Evolutionary conservation across 2,888 invertebrate species (phyloP).

Genomic region (Idaea aversata): DNA sequence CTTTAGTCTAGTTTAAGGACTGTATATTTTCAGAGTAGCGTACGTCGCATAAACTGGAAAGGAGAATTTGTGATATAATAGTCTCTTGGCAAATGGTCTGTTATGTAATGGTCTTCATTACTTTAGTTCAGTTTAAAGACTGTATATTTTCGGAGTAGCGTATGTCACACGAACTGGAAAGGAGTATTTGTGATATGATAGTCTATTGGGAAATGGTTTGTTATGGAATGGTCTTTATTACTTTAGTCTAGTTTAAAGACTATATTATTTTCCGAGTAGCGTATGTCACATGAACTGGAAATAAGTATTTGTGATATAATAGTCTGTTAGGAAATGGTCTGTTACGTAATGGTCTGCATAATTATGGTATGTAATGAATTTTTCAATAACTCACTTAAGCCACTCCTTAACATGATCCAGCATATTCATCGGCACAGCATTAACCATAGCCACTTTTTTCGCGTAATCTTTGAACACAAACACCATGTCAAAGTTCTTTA

Average conservation of each 20-base stretch:
- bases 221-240: conserved; percentile 97
- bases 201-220: conserved; percentile 81
- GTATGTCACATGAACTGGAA: conserved; percentile 95
- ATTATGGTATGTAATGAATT: conserved; percentile 88
- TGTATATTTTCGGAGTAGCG: conserved; percentile 99
- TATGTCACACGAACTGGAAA: conserved; percentile 94
- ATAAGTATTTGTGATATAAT: conserved; percentile 5
- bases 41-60: conserved; percentile 94
- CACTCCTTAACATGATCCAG: conserved; percentile 99
- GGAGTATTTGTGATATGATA: neutral
- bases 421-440: conserved; percentile 99
- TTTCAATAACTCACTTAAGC: conserved; percentile 88
- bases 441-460: conserved; percentile 96
- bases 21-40: conserved; percentile 99
- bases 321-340: too few species aligned
- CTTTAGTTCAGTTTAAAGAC: conserved; percentile 99
- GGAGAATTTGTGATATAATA: neutral
- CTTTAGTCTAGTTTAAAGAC: conserved; percentile 99
- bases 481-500: conserved; percentile 99
- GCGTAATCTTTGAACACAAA: conserved; percentile 99
- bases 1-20: conserved; percentile 92
- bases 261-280: conserved; percentile 99
- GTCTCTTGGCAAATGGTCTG: conserved; percentile 81
- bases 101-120: conserved; percentile 98
- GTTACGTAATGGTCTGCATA: too few species aligned